Conservation (phyloP, 2,888 invertebrate genomes). For the Galerucella calmariensis region DNA sequence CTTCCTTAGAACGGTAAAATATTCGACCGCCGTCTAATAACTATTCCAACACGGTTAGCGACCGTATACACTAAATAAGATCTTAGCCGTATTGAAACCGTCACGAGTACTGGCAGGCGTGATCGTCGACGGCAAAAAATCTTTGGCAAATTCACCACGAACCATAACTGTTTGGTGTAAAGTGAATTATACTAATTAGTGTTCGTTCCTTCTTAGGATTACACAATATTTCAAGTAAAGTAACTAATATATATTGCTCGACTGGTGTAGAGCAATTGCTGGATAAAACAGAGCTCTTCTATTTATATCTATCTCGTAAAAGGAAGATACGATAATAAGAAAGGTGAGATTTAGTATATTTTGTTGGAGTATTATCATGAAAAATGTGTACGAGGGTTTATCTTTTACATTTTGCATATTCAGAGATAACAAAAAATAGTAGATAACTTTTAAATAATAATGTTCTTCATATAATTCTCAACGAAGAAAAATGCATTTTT, state of each 20-base stretch:
- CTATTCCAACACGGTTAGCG: slow-evolving; percentile 35
- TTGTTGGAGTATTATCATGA: too few relatives aligned
- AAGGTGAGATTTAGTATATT: too few relatives aligned
- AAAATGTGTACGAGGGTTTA: too few relatives aligned
- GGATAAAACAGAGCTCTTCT: slow-evolving; percentile 15
- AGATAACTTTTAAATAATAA: too few relatives aligned
- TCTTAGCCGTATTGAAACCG: slow-evolving; percentile 53
- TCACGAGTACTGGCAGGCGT: slow-evolving; percentile 57
- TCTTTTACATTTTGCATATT: too few relatives aligned
- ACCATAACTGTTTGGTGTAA: slow-evolving; percentile 45
- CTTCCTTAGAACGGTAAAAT: slow-evolving; percentile 32
- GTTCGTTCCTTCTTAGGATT: slow-evolving; percentile 38
- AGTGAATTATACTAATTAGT: slow-evolving; percentile 46
- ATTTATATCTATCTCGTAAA: background rate
- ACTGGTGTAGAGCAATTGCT: slow-evolving; percentile 23
- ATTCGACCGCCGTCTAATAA: slow-evolving; percentile 24
- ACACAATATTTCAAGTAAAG: slow-evolving; percentile 38
- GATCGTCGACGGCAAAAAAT: slow-evolving; percentile 49
- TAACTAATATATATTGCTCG: slow-evolving; percentile 31
- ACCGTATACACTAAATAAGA: slow-evolving; percentile 51
- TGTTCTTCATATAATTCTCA: too few relatives aligned
- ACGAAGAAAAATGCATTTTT: too few relatives aligned
- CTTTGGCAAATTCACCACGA: slow-evolving; percentile 48
- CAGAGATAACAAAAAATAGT: too few relatives aligned
- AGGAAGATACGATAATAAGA: too few relatives aligned